Base-by-base conservation (phyloP, 1,140 invertebrate genomes). In the Pinna nobilis region DNA sequence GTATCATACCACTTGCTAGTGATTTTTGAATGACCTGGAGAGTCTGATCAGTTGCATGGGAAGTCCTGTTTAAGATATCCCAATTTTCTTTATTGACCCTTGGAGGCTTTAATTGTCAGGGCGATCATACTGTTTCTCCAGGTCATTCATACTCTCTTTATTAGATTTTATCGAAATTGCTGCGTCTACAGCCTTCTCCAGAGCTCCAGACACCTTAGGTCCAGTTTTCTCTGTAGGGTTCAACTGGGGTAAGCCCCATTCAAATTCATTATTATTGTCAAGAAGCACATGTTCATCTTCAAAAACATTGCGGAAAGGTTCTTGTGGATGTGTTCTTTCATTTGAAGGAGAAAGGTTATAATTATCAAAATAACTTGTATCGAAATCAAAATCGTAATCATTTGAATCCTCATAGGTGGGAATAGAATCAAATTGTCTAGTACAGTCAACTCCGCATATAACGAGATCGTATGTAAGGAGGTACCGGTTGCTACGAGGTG, bases 101-200 rank as follows among this genome's bases (percentile, higher is more conserved):
- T n/a, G n/a, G n/a, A 55, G 28, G 23, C 15, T 55, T 15, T 15
- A 55, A 30, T 55, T 55, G 2, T 55, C 51, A 32, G 51, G 25
- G 0, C 51, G 11, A 5, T 55, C 51, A 55, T 9, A 32, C 28
- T 32, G 13, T 55, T 55, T 55, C 25, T 55, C 25, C 28, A 55
- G 33, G 28, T 32, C 28, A 30, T 15, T 32, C 51, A 55, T 55
- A 30, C 51, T 32, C 33, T 55, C 51, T 55, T 55, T 55, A 15
- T 32, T 30, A 30, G 51, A n/a, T 30, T 55, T 55, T 7, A 4
- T 55, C 13, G 51, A 55, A 15, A 55, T 30, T 30, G 51, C 25
- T 55, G 53, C 53, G 35, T 57, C 35, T 32, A 57, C 53, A 32
- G 28, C 53, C 20, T 57, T 57, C 20, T 33, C 51, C 28, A 55